A percentile compares a stretch with the other conserved stretches of the same genome.
phyloP scores from a whole-genome alignment of 1,140 invertebrate species.

The Aphis gossypii region DNA sequence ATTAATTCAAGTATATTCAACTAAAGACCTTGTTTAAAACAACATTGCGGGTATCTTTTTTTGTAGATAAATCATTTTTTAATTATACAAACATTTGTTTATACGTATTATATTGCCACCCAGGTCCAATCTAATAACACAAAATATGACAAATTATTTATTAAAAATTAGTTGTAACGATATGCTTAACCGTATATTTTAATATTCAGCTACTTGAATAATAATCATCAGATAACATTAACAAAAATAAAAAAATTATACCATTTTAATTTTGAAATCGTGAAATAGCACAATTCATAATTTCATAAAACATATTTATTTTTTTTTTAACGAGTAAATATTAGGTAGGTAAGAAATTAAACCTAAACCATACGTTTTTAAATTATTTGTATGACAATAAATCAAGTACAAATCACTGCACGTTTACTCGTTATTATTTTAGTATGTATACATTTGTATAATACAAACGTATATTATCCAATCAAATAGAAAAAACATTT shows the following conservation, averaged over 20 bases:
- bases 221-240: conserved; percentile 19
- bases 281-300: neutral
- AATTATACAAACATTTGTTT: neutral
- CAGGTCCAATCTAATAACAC: neutral
- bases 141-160: neutral
- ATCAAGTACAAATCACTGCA: neutral
- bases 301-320: neutral
- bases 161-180: conserved; percentile 9
- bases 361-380: neutral
- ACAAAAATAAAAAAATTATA: neutral
- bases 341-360: neutral
- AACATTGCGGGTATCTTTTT: neutral
- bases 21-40: conserved; percentile 1
- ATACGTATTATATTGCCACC: neutral
- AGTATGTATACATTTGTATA: neutral
- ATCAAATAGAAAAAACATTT: neutral
- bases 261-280: neutral
- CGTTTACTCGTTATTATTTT: neutral
- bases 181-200: neutral
- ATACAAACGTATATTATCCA: neutral
- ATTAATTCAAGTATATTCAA: conserved; percentile 17
- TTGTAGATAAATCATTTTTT: conserved; percentile 33
- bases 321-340: neutral
- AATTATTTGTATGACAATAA: neutral
- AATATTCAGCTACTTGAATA: neutral